A percentile compares a stretch with the other conserved stretches of the same genome.
These are phyloP conservation scores for Chymomyza procnemis DNA, from an alignment of 2,888 invertebrate genomes.

Conservation along the genomic window DNA sequence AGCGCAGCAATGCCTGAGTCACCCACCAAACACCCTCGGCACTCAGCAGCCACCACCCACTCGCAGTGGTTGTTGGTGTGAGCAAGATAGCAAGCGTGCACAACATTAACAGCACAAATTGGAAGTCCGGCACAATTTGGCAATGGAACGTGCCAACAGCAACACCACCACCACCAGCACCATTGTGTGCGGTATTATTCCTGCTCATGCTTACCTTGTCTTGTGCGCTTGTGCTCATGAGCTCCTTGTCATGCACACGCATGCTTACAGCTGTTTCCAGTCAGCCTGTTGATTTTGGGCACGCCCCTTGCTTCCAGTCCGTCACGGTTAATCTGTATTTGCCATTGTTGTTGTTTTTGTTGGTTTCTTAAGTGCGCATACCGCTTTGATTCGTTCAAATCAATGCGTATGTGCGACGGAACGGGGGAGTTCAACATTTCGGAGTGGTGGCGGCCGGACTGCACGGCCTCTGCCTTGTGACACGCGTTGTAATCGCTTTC, in stretches of 20 bases:
- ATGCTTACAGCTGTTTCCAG: background rate
- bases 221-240: background rate
- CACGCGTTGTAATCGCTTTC: conserved; percentile 51
- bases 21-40: conserved; percentile 33
- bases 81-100: conserved; percentile 31
- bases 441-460: conserved; percentile 41
- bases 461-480: conserved; percentile 36
- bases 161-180: conserved; percentile 49
- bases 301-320: conserved; percentile 64
- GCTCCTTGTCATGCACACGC: background rate
- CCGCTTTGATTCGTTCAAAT: conserved; percentile 75
- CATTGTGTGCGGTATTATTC: conserved; percentile 37
- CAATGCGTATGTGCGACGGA: conserved; percentile 62
- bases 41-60: background rate
- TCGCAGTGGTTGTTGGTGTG: conserved; percentile 3
- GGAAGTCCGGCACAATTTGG: conserved; percentile 49
- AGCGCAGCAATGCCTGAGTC: background rate
- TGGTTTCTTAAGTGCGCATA: conserved; percentile 75
- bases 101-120: conserved; percentile 36
- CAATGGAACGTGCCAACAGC: conserved; percentile 35
- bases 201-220: conserved; percentile 3
- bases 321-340: conserved; percentile 68
- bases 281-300: conserved; percentile 57
- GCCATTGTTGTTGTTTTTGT: conserved; percentile 58
- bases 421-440: conserved; percentile 28